Evolutionary conservation across 1,140 invertebrate genomes (phyloP), one percentile per base, ranked within the genome.

Genomic region (Thaumetopoea pityocampa): DNA sequence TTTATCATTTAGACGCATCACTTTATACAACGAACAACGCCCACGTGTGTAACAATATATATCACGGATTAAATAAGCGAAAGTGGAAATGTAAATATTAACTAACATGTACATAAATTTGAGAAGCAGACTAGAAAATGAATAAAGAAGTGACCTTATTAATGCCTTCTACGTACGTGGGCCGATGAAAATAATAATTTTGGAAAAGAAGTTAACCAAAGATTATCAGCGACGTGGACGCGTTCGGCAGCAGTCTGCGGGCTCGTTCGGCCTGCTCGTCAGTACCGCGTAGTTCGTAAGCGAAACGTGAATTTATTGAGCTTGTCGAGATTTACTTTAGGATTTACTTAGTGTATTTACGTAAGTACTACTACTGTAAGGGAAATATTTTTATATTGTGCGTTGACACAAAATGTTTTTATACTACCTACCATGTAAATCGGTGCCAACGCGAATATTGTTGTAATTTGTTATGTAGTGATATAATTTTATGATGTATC

Each of bases 401-500:
- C 63, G 36, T 29, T 50, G 37, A 79, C 77, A 73, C 74, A 78
- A 78, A n/a, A 76, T 78, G 64, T 76, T 81, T 74, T 82, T 80
- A 70, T 73, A 71, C 71, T 51, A 64, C n/a, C n/a, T n/a, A n/a
- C 48, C 73, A 66, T 80, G 71, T 76, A 68, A 83, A 76, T 78
- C 61, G 77, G 79, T 84, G 79, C 80, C 80, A 84, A 84, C 80
- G 72, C 79, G 71, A 79, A 76, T 70, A 77, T 80, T 78, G 79
- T 80, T 83, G 76, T 83, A 79, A 72, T 76, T 81, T 83, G 79
- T 83, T 83, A 83, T 81, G 67, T 83, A 81, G 74, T 79, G 63
- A 72, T 72, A 71, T 77, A 71, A 69, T 82, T 78, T 74, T 73
- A 79, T 79, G 65, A 71, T 67, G 67, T 73, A 69, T 69, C 68